phyloP scores from a whole-genome alignment of 2,888 invertebrate species.

The Campoplex capitator region DNA sequence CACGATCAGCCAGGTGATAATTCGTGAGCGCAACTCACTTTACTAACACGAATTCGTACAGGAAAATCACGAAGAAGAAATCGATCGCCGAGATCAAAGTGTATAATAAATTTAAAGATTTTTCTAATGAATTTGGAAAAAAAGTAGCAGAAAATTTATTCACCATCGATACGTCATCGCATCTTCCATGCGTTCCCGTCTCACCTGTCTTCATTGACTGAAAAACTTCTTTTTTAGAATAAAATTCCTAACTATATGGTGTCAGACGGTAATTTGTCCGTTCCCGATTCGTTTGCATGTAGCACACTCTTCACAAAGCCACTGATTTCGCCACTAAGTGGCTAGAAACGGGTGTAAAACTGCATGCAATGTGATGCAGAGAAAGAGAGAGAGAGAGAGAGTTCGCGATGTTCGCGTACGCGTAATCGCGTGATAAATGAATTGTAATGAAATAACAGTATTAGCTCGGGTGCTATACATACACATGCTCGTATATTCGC shows the following conservation, averaged over 20 bases:
- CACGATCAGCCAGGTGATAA: slow-evolving; percentile 51
- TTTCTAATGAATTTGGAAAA: neutral
- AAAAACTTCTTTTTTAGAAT: too few species aligned
- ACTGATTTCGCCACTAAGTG: slow-evolving; percentile 55
- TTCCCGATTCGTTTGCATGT: neutral
- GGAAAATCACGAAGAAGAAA: slow-evolving; percentile 3
- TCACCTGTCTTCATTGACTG: too few species aligned
- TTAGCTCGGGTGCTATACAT: slow-evolving; percentile 59
- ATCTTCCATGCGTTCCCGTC: neutral
- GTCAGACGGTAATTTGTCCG: slow-evolving; percentile 9
- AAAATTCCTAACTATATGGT: neutral
- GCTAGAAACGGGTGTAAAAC: slow-evolving; percentile 41
- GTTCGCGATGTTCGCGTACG: slow-evolving; percentile 66
- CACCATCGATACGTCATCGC: neutral
- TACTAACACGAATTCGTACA: slow-evolving; percentile 21
- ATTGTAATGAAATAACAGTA: slow-evolving; percentile 74
- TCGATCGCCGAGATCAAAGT: slow-evolving; percentile 6
- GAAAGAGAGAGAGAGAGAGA: slow-evolving; percentile 1
- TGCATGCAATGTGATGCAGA: slow-evolving; percentile 53
- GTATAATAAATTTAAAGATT: slow-evolving; percentile 21
- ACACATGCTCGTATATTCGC: neutral
- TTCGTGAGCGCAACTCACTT: slow-evolving; percentile 33
- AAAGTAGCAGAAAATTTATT: neutral
- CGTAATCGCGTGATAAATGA: slow-evolving; percentile 74
- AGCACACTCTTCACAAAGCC: neutral